Percentiles rank a stretch among this genome's conserved stretches.
phyloP scores from a whole-genome alignment of 2,888 invertebrate species.

The Alitta virens region DNA sequence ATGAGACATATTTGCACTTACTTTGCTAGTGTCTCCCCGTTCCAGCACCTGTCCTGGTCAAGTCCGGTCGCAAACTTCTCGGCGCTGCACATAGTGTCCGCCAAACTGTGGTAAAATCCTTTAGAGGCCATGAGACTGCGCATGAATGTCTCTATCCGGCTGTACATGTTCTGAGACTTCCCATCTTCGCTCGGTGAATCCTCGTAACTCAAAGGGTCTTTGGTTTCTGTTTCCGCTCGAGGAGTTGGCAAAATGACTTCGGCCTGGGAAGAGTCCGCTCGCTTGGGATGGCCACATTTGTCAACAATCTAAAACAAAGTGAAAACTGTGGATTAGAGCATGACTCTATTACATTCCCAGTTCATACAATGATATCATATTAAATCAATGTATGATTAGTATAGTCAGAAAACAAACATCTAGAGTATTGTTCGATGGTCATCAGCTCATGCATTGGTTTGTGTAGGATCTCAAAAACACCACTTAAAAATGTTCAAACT shows the following conservation, averaged over 20 bases:
- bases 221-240: conserved; percentile 1
- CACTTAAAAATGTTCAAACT: too few species aligned
- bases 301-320: neutral
- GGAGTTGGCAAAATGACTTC: neutral
- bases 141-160: conserved; percentile 11
- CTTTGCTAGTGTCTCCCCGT: conserved; percentile 34
- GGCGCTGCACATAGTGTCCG: conserved; percentile 34
- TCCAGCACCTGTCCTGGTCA: conserved; percentile 53
- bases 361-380: too few species aligned
- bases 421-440: too few species aligned
- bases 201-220: too few species aligned
- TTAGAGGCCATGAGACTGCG: conserved; percentile 27
- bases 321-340: too few species aligned
- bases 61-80: conserved; percentile 32
- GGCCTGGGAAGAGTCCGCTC: too few species aligned
- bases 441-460: too few species aligned
- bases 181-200: too few species aligned
- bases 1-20: conserved; percentile 17
- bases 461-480: too few species aligned
- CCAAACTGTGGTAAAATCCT: conserved; percentile 35
- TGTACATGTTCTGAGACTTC: neutral
- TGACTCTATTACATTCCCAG: too few species aligned
- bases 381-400: too few species aligned
- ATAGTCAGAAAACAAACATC: too few species aligned
- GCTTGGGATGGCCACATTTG: conserved; percentile 9